Conservation (phyloP, 2,888 invertebrate species). For the Camponotus fellah region DNA sequence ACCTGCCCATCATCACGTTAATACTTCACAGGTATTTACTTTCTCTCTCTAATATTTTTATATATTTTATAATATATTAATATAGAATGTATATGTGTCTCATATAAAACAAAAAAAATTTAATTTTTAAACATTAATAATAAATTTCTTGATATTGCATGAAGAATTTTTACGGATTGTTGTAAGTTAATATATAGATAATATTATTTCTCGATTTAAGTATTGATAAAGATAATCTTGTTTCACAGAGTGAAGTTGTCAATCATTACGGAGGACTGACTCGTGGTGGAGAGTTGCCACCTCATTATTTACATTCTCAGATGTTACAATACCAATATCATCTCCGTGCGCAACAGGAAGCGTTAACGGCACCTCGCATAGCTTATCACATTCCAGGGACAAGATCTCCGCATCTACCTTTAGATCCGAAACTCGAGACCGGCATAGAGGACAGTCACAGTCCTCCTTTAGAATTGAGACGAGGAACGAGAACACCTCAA, state of each 20-base stretch:
- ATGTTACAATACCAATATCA: slow-evolving; percentile 87
- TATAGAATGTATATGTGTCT: background rate
- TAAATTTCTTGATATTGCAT: slow-evolving; percentile 10
- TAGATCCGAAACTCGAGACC: slow-evolving; percentile 88
- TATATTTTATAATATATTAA: background rate
- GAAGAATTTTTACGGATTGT: background rate
- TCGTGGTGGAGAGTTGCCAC: slow-evolving; percentile 85
- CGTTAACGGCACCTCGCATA: slow-evolving; percentile 82
- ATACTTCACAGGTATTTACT: slow-evolving; percentile 85
- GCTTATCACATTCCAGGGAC: slow-evolving; percentile 84
- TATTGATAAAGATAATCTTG: slow-evolving; percentile 47
- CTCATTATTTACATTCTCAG: slow-evolving; percentile 87
- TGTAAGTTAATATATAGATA: background rate
- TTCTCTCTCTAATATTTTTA: slow-evolving; percentile 48
- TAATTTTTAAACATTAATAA: slow-evolving; percentile 4
- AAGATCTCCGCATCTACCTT: slow-evolving; percentile 84
- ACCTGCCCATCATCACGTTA: slow-evolving; percentile 92
- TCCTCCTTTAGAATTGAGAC: slow-evolving; percentile 91
- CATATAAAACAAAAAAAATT: background rate
- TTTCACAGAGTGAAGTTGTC: slow-evolving; percentile 87
- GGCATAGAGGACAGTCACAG: slow-evolving; percentile 89
- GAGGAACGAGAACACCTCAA: slow-evolving; percentile 86
- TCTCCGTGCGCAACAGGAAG: slow-evolving; percentile 87
- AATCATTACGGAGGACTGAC: slow-evolving; percentile 86
- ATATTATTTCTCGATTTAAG: background rate